Evolutionary conservation across 2,888 invertebrate species (phyloP).

Genomic region (Sycophila texana): DNA sequence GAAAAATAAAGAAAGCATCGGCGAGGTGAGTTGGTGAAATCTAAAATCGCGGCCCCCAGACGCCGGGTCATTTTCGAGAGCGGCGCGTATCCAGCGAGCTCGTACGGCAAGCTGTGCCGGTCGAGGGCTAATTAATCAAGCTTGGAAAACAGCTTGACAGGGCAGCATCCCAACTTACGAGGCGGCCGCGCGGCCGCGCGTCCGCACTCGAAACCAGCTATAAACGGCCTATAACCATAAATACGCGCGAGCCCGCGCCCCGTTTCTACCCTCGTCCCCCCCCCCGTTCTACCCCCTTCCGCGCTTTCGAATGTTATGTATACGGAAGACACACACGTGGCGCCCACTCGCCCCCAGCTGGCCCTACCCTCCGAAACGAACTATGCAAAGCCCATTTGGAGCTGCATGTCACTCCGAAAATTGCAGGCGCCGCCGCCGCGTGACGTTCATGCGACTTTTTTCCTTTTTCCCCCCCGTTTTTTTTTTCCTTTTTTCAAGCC

Average conservation of each 20-base stretch:
- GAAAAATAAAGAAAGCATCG: too few species aligned
- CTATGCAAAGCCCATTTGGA: slow-evolving; percentile 12
- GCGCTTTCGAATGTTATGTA: not conserved
- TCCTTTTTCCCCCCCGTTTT: not conserved
- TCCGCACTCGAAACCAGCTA: slow-evolving; percentile 59
- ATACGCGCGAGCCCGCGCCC: slow-evolving; percentile 43
- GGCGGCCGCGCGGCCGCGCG: slow-evolving; percentile 25
- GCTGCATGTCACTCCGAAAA: slow-evolving; percentile 51
- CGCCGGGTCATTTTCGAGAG: slow-evolving; percentile 2
- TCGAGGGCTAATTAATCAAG: slow-evolving; percentile 64
- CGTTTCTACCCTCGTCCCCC: not conserved
- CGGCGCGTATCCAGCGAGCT: slow-evolving; percentile 29
- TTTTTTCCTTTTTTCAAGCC: not conserved
- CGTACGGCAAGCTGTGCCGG: slow-evolving; percentile 51
- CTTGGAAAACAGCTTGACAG: slow-evolving; percentile 64
- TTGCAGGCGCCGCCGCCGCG: slow-evolving; percentile 35
- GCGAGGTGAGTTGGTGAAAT: not conserved
- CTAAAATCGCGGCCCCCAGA: not conserved
- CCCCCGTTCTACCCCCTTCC: not conserved
- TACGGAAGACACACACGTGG: slow-evolving; percentile 5
- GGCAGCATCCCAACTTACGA: slow-evolving; percentile 63
- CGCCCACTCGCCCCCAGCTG: not conserved
- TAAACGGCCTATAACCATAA: slow-evolving; percentile 64
- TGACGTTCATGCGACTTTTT: slow-evolving; percentile 36
- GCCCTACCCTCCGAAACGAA: not conserved